Base-by-base conservation (phyloP, 2,113 vertebrate species). In the Felis catus region DNA sequence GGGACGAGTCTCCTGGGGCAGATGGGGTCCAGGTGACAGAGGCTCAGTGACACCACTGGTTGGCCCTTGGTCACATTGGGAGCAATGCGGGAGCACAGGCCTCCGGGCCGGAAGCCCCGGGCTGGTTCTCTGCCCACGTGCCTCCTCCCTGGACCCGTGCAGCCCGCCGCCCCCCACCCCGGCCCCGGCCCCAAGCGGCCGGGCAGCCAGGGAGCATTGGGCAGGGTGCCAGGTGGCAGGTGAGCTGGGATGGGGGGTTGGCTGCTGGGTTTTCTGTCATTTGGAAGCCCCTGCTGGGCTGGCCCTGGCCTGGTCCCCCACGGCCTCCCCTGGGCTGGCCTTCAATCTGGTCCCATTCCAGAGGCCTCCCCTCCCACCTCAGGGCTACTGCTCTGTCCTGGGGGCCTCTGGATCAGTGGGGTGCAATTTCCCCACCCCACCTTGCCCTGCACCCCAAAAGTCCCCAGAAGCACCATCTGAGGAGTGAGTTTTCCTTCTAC, bases 71-170 rank as follows among this genome's bases (percentile, higher is more conserved):
- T 58, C 74, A 7, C 51, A 15, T 14, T 0, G 3, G 33, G 58
- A 53, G 27, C 9, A 4, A 10, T 0, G 3, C 1, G 0, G 29
- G 25, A 36, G n/a, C 16, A 4, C 8, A 18, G 86, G 39, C 31
- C 33, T 76, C 39, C 2, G 19, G 53, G 36, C 70, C 23, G 71
- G 66, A 36, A n/a, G 51, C 18, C n/a, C 79, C 14, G 25, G 66
- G 39, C 79, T 53, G 58, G 25, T 51, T 29, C 41, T 66, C 81
- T 12, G n/a, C 58, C 68, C 14, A 21, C 9, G 66, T 0, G 31
- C 25, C 39, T 9, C 31, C 6, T 10, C 48, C 25, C 2, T 15
- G 25, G 25, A 31, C 31, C 23, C 23, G 25, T 6, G 71, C 73
- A 45, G 73, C 25, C 73, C 74, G 14, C 55, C 18, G 4, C 58